phyloP scores from a whole-genome alignment of 2,113 vertebrate genomes.

The Cololabis saira region DNA sequence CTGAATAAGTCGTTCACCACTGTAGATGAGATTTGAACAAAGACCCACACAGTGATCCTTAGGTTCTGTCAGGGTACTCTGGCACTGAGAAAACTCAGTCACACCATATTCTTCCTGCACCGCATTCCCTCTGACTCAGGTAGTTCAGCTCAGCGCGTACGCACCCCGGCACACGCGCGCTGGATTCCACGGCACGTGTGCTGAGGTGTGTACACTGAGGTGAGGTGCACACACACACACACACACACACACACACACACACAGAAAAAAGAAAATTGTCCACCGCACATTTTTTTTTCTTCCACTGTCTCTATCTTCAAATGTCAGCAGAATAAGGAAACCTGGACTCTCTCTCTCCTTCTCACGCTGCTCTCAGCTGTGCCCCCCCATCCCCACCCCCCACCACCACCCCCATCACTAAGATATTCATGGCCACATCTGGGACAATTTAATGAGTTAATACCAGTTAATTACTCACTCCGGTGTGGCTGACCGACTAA shows the following conservation, averaged over 20 bases:
- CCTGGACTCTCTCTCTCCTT: constrained; percentile 21
- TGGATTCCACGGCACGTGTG: neutral
- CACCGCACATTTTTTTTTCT: constrained; percentile 25
- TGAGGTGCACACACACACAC: neutral
- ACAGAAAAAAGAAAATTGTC: too few species aligned
- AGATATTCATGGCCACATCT: constrained; percentile 82
- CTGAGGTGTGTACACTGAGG: too few species aligned
- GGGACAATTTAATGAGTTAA: constrained; percentile 85
- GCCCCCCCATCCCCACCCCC: neutral
- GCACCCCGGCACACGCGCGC: constrained; percentile 19
- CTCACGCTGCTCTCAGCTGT: constrained; percentile 21
- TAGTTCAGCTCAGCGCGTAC: constrained; percentile 5
- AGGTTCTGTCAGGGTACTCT: too few species aligned
- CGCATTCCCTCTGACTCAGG: constrained; percentile 6
- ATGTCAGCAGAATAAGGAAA: constrained; percentile 46
- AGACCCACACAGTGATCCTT: too few species aligned
- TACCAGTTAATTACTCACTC: constrained; percentile 84
- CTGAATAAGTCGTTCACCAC: too few species aligned
- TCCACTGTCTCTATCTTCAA: constrained; percentile 24
- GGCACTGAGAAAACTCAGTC: neutral
- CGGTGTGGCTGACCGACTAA: constrained; percentile 74
- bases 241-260: constrained; percentile 7
- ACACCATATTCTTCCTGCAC: neutral
- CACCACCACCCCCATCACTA: constrained; percentile 29
- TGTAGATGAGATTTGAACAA: too few species aligned